These are phyloP conservation scores for Bursaphelenchus okinawaensis DNA, from an alignment of 2,888 invertebrate genomes.

Conservation along the genomic window DNA sequence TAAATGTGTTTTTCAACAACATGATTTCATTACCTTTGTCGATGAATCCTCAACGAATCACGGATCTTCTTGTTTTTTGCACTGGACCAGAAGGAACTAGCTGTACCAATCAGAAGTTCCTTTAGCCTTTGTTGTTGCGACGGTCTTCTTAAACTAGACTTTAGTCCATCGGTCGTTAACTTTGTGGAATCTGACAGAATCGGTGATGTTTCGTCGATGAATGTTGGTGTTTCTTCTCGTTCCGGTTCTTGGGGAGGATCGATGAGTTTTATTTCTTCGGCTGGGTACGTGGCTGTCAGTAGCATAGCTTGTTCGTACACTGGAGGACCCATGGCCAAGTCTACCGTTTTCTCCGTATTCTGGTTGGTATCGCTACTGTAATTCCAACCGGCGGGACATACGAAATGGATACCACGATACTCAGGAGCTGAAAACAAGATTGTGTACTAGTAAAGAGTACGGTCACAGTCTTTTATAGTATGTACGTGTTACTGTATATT, in stretches of 20 bases:
- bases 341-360: conserved; percentile 39
- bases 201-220: background rate
- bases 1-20: too few relatives aligned
- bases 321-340: conserved; percentile 58
- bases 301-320: conserved; percentile 36
- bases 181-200: background rate
- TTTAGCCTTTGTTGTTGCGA: background rate
- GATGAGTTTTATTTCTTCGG: background rate
- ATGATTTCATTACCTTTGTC: conserved; percentile 20
- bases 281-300: conserved; percentile 11
- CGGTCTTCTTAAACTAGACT: background rate
- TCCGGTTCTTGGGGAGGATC: background rate
- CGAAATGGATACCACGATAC: conserved; percentile 44
- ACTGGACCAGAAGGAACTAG: background rate
- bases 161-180: background rate
- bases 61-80: conserved; percentile 13
- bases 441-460: too few relatives aligned
- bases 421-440: conserved; percentile 49
- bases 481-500: too few relatives aligned
- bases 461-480: too few relatives aligned
- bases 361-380: conserved; percentile 31
- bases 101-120: background rate
- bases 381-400: conserved; percentile 51
- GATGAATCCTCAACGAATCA: conserved; percentile 18
- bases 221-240: background rate